These are phyloP conservation scores for Oegoconia quadripuncta DNA, from an alignment of 2,888 invertebrate species.

Conservation along the genomic window DNA sequence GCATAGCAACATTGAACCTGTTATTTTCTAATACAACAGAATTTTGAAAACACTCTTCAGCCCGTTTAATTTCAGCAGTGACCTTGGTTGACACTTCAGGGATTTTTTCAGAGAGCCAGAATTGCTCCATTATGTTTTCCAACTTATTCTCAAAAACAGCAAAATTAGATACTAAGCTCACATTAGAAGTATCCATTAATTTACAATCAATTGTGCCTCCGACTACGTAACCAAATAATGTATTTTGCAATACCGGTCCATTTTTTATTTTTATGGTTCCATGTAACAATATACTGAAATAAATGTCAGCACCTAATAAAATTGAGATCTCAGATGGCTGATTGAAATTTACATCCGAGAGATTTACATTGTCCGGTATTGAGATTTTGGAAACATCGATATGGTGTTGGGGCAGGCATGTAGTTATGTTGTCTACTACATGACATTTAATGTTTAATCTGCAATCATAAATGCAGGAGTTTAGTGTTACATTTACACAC, in stretches of 20 bases:
- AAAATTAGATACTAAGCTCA: conserved; percentile 9
- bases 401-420: conserved; percentile 7
- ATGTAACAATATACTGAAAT: conserved; percentile 13
- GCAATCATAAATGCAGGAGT: conserved; percentile 6
- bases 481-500: conserved; percentile 7
- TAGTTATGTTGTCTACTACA: conserved; percentile 12
- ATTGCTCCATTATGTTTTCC: conserved; percentile 20
- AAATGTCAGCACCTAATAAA: no score
- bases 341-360: conserved; percentile 12
- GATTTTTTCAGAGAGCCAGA: conserved; percentile 20
- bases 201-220: conserved; percentile 15
- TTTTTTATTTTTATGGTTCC: conserved; percentile 11
- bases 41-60: conserved; percentile 11
- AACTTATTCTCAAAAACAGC: conserved; percentile 15
- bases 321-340: conserved; percentile 14
- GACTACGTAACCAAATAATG: conserved; percentile 18
- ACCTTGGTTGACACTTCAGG: conserved; percentile 9
- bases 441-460: conserved; percentile 12
- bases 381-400: conserved; percentile 5
- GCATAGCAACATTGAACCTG: conserved; percentile 12
- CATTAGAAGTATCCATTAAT: not conserved
- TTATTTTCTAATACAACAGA: conserved; percentile 1
- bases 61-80: conserved; percentile 3
- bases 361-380: conserved; percentile 3
- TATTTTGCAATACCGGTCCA: conserved; percentile 19